Evolutionary conservation across 2,113 vertebrate species (phyloP).

Genomic region (Chelonoidis abingdonii): DNA sequence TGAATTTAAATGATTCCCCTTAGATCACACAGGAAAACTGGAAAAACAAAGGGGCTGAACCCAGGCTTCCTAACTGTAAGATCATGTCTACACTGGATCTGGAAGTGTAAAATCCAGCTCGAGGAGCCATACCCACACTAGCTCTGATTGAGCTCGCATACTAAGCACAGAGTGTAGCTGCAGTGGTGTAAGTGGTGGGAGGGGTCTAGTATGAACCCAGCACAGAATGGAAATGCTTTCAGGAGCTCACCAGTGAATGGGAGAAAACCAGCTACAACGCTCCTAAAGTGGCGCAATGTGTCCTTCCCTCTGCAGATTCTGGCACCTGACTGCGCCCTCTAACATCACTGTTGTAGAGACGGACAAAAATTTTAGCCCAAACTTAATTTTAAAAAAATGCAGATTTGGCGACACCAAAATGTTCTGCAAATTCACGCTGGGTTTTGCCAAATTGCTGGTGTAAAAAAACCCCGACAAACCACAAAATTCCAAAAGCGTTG

Average conservation of each 20-base stretch:
- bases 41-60: not conserved
- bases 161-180: not conserved
- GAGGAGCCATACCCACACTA: too few species aligned
- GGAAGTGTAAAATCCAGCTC: too few species aligned
- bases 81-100: too few species aligned
- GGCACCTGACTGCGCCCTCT: not conserved
- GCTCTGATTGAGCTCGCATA: too few species aligned
- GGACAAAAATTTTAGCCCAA: not conserved
- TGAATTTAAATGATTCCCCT: not conserved
- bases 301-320: not conserved
- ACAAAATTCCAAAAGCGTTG: not conserved
- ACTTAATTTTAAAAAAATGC: not conserved
- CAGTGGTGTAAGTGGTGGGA: not conserved
- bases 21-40: not conserved
- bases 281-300: not conserved
- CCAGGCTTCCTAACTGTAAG: not conserved
- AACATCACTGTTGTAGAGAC: not conserved
- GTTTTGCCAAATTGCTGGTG: not conserved
- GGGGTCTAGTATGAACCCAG: not conserved
- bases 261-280: not conserved
- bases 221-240: not conserved
- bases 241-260: not conserved
- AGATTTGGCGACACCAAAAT: not conserved
- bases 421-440: not conserved
- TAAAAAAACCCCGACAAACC: too few species aligned